These are phyloP conservation scores for Akabosia matsudoensis DNA, from an alignment of 1,140 invertebrate genomes.

Conservation along the genomic window DNA sequence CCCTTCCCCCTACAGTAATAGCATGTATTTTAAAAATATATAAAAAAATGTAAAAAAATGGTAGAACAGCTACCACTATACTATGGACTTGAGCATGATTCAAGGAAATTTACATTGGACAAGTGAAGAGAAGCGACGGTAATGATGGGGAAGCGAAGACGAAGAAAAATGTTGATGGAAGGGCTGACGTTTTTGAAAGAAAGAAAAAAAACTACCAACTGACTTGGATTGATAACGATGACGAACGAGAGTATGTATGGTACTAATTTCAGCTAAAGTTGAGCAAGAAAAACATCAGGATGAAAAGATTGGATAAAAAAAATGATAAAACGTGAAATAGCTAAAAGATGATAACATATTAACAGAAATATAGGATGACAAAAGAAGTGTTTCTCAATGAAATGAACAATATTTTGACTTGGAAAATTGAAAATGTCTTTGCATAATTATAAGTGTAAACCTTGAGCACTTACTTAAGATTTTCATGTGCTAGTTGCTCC, in stretches of 20 bases:
- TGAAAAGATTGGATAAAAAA: no score
- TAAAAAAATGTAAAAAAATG: neutral
- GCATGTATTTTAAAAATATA: no score
- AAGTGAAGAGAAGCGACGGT: neutral
- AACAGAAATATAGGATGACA: no score
- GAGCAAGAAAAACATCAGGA: no score
- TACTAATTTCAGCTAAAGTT: no score
- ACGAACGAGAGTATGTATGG: no score
- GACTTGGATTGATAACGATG: neutral
- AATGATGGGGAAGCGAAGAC: neutral
- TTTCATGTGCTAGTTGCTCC: conserved; percentile 24
- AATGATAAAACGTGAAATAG: no score
- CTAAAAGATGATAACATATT: no score
- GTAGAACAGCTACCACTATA: no score
- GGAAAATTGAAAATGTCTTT: neutral
- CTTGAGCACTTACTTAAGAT: conserved; percentile 18
- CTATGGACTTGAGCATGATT: neutral
- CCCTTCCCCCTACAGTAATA: neutral
- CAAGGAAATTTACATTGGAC: neutral
- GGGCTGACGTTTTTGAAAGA: neutral
- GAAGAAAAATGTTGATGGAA: neutral
- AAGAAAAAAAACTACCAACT: neutral
- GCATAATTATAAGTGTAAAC: neutral
- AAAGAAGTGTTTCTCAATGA: neutral
- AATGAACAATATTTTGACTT: neutral